Base-by-base conservation (phyloP, 2,113 vertebrate genomes). In the Eulemur macaco region DNA sequence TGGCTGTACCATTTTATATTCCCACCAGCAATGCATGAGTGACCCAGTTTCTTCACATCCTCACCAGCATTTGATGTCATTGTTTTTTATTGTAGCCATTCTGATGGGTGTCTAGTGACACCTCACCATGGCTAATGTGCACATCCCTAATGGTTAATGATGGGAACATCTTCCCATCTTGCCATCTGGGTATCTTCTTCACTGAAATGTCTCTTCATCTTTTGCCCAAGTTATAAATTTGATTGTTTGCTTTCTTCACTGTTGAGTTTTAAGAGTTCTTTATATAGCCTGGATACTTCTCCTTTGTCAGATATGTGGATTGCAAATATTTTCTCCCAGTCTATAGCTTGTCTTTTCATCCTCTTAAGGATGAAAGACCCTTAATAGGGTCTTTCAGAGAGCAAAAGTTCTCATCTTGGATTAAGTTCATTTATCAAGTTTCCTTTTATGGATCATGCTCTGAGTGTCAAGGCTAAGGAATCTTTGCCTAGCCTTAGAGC, bases 1-100 rank as follows among this genome's bases (percentile, higher is more conserved):
- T 0, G 7, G 23, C 42, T 21, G 45, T 12, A 0, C 20, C 31
- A 23, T 17, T 45, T 69, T 5, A 9, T 31, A 23, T 5, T 7
- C 45, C 54, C 39, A 10, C 3, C 17, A 25, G 88, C 23, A 1
- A 25, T 0, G 1, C 2, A 0, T 0, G n/a, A 3, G 1, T 6
- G 5, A 52, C 23, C 8, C 14, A 3, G 17, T 37, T 4, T 18
- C 20, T 11, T 0, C 5, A 20, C 13, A 0, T 8, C 7, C 39
- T 50, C 10, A 1, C 31, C 10, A 9, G 68, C 23, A 3, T 21
- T 8, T 3, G 63, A 15, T 5, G 3, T 13, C 64, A 3, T 50
- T 11, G 2, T 74, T 8, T 54, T 74, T 81, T 17, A 29, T n/a
- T 29, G 50, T 15, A 34, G 68, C 84, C 69, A 4, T 21, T 66